These are phyloP conservation scores for Plagodis dolabraria DNA, from an alignment of 2,888 invertebrate genomes.

Conservation along the genomic window DNA sequence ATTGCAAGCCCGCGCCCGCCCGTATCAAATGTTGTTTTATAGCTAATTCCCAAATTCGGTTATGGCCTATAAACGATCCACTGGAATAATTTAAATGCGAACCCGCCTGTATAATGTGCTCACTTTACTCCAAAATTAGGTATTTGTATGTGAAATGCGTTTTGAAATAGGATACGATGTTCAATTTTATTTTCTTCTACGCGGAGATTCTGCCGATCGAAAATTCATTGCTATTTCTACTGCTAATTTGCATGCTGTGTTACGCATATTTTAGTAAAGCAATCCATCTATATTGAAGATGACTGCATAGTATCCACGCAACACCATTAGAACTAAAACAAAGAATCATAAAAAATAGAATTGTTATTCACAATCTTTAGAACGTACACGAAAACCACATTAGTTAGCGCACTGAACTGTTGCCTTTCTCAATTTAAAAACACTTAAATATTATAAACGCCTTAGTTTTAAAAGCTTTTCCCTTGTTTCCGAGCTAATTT, in stretches of 20 bases:
- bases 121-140: constrained; percentile 83
- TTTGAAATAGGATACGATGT: constrained; percentile 78
- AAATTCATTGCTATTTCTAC: constrained; percentile 15
- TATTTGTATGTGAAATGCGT: constrained; percentile 85
- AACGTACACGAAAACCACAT: constrained; percentile 70
- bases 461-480: constrained; percentile 77
- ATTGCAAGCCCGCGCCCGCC: constrained; percentile 83
- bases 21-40: constrained; percentile 85
- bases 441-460: constrained; percentile 78
- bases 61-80: constrained; percentile 85
- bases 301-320: too few species aligned
- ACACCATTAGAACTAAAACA: constrained; percentile 1
- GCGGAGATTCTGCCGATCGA: constrained; percentile 43
- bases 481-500: constrained; percentile 81
- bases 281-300: too few species aligned
- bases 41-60: constrained; percentile 85
- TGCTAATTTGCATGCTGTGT: neutral
- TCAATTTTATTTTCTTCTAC: constrained; percentile 69
- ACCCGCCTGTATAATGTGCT: constrained; percentile 83
- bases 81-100: constrained; percentile 84
- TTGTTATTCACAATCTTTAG: constrained; percentile 21
- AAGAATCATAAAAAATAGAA: constrained; percentile 16
- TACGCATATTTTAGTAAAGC: too few species aligned
- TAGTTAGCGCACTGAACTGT: constrained; percentile 49
- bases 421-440: constrained; percentile 66